Evolutionary conservation across 2,113 vertebrate species (phyloP), one percentile per base, ranked within the genome.

Genomic region (Limnothrissa miodon): DNA sequence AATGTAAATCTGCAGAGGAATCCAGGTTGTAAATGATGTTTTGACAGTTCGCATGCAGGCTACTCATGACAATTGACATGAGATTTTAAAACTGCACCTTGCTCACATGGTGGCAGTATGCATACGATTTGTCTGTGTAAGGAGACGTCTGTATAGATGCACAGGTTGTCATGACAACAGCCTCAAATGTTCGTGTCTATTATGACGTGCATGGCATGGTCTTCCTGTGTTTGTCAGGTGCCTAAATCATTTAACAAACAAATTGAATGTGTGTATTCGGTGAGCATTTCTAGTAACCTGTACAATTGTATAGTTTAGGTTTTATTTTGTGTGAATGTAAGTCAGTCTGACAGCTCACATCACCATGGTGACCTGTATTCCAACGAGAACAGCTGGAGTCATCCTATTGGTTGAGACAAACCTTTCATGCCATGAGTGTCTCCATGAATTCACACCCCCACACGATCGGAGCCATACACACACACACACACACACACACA

Each of bases 291-390:
- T 80, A 29, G 23, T 8, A 36, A 36, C 21, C 45, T 39, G n/a
- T 78, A 13, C 33, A 36, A 78, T 81, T 80, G 79, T 80, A 59
- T 29, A 42, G 80, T 80, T 42, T 80, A 70, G 45, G 74, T 53
- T 62, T 62, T 83, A 74, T 81, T 80, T 78, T 51, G 79, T 83
- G 78, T 79, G 78, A 80, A 82, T 81, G 80, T 78, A 42, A 78
- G 85, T 86, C 85, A 82, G 80, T 85, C 87, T 87, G 88, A 89
- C 83, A 88, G 88, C 85, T 83, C 83, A 79, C 87, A 88, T 90
- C 87, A 84, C 89, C 89, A 90, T 90, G 88, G 88, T 84, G 88
- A 90, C 88, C 88, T 88, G 89, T 89, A 87, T 88, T 89, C 88
- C 87, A 90, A 80, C 88, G 87, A 87, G 82, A 83, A 85, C 87